Conservation (phyloP, 2,113 vertebrate genomes). For the Tachuris rubrigastra region DNA sequence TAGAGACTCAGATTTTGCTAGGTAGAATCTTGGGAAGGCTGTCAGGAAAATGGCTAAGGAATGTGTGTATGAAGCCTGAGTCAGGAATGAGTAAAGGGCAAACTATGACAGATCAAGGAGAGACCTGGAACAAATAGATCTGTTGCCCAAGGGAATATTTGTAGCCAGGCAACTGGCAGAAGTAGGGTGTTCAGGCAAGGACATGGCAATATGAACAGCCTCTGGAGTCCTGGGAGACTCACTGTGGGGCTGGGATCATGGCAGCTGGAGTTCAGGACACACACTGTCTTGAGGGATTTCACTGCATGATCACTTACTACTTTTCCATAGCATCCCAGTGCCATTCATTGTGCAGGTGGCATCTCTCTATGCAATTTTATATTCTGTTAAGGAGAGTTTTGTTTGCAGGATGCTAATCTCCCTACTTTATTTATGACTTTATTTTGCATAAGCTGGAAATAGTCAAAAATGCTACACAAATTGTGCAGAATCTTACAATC, state of each 20-base stretch:
- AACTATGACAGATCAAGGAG: not conserved
- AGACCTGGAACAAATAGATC: not conserved
- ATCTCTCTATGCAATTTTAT: not conserved
- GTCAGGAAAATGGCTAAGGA: not conserved
- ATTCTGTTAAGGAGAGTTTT: not conserved
- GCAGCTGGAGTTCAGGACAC: not conserved
- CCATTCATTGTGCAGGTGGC: not conserved
- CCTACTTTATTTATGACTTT: not conserved
- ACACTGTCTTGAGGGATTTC: not conserved
- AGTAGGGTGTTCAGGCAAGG: not conserved
- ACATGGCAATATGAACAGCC: not conserved
- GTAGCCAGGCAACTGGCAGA: not conserved
- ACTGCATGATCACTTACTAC: not conserved
- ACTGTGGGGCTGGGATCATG: not conserved
- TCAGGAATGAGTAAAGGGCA: not conserved
- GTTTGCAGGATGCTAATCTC: not conserved
- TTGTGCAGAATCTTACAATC: not conserved
- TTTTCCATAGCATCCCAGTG: not conserved
- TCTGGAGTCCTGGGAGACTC: not conserved
- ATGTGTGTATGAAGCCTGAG: not conserved
- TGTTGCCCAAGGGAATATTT: not conserved
- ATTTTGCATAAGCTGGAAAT: not conserved
- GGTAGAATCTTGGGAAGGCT: not conserved
- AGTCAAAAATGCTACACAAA: not conserved
- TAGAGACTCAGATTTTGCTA: not conserved